Base-by-base conservation (phyloP, 2,888 invertebrate genomes). In the Tupiocoris notatus region DNA sequence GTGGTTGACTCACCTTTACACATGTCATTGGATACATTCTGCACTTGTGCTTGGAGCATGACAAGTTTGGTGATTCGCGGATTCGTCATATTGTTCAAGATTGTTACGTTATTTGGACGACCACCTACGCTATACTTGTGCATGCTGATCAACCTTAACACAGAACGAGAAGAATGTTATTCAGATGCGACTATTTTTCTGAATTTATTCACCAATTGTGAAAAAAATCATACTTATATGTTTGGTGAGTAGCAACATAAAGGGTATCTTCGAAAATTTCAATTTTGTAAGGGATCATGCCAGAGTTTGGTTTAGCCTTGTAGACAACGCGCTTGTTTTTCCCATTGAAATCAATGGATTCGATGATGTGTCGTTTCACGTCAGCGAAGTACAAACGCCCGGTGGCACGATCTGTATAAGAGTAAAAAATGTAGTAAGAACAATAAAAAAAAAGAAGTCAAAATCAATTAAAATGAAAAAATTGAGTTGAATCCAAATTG, bases 381-480 rank as follows among this genome's bases (percentile, higher is more conserved):
- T 95, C 95, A 12, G 91, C 89, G 91, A 93, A 93, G 86, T 94
- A 95, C 1, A 95, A 84, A 3, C 94, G 86, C n/a, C 86, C 85
- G 0, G 90, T 90, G 0, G 92, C 75, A 0, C 75, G 58, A 58
- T 75, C 75, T 65, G 66, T 23, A 17, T 22, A 54, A 17, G 39
- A 39, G 12, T 7, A 39, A 12, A 12, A 39, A 39, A 7, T 39
- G 3, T 39, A 3, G 39, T 39, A 39, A 39, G 39, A n/a, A n/a
- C n/a, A n/a, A n/a, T n/a, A n/a, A n/a, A n/a, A n/a, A n/a, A n/a
- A n/a, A n/a, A n/a, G n/a, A n/a, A n/a, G n/a, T n/a, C n/a, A n/a
- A n/a, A n/a, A n/a, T n/a, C n/a, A n/a, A n/a, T n/a, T n/a, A n/a
- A n/a, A n/a, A n/a, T n/a, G n/a, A n/a, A n/a, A n/a, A n/a, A n/a